These are phyloP conservation scores for Mycteria americana DNA, from an alignment of 2,797 vertebrate genomes.

Conservation along the genomic window DNA sequence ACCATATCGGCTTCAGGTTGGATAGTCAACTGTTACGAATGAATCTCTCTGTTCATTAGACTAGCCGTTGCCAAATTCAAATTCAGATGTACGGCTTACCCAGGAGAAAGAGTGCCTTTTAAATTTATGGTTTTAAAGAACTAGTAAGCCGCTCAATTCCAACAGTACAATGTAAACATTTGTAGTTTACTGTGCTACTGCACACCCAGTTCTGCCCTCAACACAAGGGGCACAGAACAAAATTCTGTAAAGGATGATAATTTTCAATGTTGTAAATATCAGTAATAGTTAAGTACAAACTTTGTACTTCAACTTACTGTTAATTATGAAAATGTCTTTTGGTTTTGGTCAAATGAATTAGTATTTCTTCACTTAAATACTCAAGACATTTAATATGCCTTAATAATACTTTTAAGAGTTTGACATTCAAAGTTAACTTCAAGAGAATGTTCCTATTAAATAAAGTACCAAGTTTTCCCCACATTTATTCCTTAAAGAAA, in stretches of 20 bases:
- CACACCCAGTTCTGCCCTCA: background rate
- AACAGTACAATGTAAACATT: background rate
- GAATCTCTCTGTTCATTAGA: background rate
- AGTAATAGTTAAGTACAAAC: background rate
- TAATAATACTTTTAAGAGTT: background rate
- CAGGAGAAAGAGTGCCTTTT: background rate
- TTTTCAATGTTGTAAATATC: background rate
- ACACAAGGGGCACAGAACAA: background rate
- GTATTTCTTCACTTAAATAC: conserved; percentile 1
- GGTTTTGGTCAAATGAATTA: background rate
- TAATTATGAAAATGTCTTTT: background rate
- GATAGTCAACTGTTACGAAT: background rate
- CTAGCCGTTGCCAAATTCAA: background rate
- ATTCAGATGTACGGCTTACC: background rate
- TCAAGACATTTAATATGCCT: background rate
- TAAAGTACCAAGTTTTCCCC: conserved; percentile 34
- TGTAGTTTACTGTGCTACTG: background rate
- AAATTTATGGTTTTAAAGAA: background rate
- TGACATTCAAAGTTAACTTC: conserved; percentile 18
- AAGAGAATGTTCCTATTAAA: background rate
- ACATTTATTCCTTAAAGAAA: conserved; percentile 61
- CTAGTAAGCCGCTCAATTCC: background rate
- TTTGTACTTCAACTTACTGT: background rate
- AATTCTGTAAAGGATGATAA: background rate
- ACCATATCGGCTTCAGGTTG: background rate